Conservation (phyloP, 2,113 vertebrate genomes). For the Cavia aperea region DNA sequence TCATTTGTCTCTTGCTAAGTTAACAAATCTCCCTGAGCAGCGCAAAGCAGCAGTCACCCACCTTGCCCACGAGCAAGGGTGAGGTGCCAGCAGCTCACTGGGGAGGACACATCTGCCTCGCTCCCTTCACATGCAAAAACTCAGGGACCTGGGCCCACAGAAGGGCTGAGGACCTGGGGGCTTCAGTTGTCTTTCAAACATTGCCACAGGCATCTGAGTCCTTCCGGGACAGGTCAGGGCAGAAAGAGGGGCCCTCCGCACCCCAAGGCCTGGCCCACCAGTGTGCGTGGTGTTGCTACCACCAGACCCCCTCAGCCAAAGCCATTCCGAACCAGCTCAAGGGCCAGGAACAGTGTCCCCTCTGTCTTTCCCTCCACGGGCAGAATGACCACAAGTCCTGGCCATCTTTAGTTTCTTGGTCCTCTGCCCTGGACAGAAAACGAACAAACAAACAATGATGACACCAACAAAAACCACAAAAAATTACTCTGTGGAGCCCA, state of each 20-base stretch:
- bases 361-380: not conserved
- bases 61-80: not conserved
- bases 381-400: not conserved
- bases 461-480: too few species aligned
- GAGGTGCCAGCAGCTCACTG: accelerated
- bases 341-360: not conserved
- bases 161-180: not conserved
- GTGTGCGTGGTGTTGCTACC: not conserved
- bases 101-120: too few species aligned
- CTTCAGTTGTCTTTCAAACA: not conserved
- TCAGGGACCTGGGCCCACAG: accelerated
- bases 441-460: too few species aligned
- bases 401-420: not conserved
- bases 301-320: not conserved
- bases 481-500: not conserved
- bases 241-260: not conserved
- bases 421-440: too few species aligned
- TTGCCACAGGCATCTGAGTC: not conserved
- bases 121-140: not conserved
- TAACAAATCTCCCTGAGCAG: not conserved
- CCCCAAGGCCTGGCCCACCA: not conserved
- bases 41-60: not conserved
- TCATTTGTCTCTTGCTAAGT: not conserved
- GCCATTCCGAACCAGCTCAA: not conserved
- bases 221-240: not conserved